phyloP scores from a whole-genome alignment of 2,797 vertebrate species.

The Lutjanus campechanus region DNA sequence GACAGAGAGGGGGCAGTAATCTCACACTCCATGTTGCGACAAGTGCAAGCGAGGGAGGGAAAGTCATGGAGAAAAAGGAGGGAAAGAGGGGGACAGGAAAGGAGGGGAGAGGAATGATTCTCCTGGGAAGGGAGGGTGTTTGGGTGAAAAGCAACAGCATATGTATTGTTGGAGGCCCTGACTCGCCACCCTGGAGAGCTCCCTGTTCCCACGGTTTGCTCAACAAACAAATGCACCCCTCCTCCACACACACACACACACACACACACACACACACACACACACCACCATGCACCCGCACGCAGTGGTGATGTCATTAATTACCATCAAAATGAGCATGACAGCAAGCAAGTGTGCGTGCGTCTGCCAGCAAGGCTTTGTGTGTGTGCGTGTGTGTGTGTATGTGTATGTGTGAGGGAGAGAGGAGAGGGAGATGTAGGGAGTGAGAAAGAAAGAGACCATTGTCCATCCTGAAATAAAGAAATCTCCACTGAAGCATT shows the following conservation, averaged over 20 bases:
- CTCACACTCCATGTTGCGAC: constrained; percentile 61
- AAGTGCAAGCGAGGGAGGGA: constrained; percentile 61
- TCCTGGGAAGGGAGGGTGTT: constrained; percentile 84
- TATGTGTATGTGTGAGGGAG: constrained; percentile 37
- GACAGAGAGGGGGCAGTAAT: constrained; percentile 80
- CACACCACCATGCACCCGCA: constrained; percentile 71
- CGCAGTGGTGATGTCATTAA: constrained; percentile 89
- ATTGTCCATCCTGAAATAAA: constrained; percentile 92
- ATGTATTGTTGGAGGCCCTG: constrained; percentile 88
- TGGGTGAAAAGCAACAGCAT: constrained; percentile 88
- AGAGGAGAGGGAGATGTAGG: constrained; percentile 68
- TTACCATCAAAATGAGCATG: constrained; percentile 90
- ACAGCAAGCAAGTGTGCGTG: constrained; percentile 84
- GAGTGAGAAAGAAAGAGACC: constrained; percentile 85
- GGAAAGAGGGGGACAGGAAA: constrained; percentile 60
- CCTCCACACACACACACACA: constrained; percentile 59
- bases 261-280: constrained; percentile 55
- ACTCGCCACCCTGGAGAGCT: constrained; percentile 88
- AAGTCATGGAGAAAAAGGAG: constrained; percentile 61
- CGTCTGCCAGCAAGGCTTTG: constrained; percentile 72
- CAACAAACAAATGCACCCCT: constrained; percentile 86
- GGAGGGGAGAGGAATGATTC: constrained; percentile 77
- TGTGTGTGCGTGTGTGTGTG: constrained; percentile 61
- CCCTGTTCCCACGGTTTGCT: constrained; percentile 89
- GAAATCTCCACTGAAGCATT: constrained; percentile 97